Base-by-base conservation (phyloP, 2,113 vertebrate genomes). In the Oreochromis aureus region DNA sequence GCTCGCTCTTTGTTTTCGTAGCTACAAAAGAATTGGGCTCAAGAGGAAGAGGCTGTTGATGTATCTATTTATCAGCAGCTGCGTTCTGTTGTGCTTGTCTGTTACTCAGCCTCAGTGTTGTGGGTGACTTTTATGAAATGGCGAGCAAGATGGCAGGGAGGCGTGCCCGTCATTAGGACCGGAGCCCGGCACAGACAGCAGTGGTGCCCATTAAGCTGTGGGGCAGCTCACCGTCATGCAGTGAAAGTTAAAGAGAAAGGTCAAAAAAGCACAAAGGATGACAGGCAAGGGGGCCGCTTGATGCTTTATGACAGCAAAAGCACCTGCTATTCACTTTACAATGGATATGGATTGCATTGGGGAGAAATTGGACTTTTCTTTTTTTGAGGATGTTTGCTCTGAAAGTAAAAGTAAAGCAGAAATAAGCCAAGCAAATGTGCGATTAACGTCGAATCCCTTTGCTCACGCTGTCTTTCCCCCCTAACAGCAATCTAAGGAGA, bases 401-500 rank as follows among this genome's bases (percentile, higher is more conserved):
- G 15, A 58, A 27, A 78, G 76, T 15, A 79, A 83, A 87, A 58
- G 15, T 41, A 46, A 61, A 44, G 39, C 27, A 36, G 13, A 61
- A 46, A 44, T 41, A 13, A 15, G 54, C 22, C 9, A 15, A 18
- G 11, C 56, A 73, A 44, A 44, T 10, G 11, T 71, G 58, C 66
- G 6, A 58, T 82, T 89, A 82, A 55, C 5, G 78, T 24, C 61
- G 48, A 7, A 41, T n/a, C 41, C 8, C 24, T 83, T 30, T n/a
- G 63, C 79, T 27, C 4, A 4, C 71, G 51, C 19, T 7, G 46
- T 41, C 10, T 76, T 61, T 44, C 22, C 13, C 4, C 11, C 51
- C 89, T 82, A 89, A 80, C 96, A 99, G 98, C 98, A 99, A 86
- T 99, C 98, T 2, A 97, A 99, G 91, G 98, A 99, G 94, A 99